Evolutionary conservation across 2,888 invertebrate species (phyloP), one percentile per base, ranked within the genome.

Genomic region (Diabrotica balteata): DNA sequence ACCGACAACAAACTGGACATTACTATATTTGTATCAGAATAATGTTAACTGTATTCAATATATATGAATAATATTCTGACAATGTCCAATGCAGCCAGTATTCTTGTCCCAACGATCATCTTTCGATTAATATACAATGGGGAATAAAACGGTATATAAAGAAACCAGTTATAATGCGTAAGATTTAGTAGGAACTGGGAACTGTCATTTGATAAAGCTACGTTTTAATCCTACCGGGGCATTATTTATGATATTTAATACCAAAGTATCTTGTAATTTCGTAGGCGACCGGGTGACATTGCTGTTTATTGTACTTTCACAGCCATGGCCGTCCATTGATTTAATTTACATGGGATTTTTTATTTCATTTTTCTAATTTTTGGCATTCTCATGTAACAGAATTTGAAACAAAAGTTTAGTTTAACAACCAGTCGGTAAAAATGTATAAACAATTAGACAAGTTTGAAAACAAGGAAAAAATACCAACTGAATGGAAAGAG

Each of bases 141-240:
- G 45, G 17, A 57, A 57, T 57, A 46, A 43, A 57, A 57, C 44
- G 45, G 43, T 52, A 32, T 32, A 22, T 50, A 52, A 61, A 64
- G 45, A 52, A 64, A 42, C 44, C 58, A 64, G 52, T 44, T 45
- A 22, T 57, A 57, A 57, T 57, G 55, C 45, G 45, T 59, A 52
- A 64, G 64, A 64, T 64, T 64, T 59, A 64, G 58, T 52, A 17
- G 47, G 17, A 59, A 52, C 64, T 52, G 45, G 47, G 43, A 59
- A 52, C 58, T 69, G 69, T 70, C 69, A 66, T 60, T 69, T 62
- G 69, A 70, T 64, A 72, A 32, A 72, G 68, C 60, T 62, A 72
- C 68, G 66, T 68, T 66, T 68, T 66, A 61, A 63, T 66, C 68
- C 59, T 57, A 57, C 65, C 63, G 63, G 45, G 66, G 55, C 66